phyloP scores from a whole-genome alignment of 2,797 vertebrate species.

The Sebastes wilsoni region DNA sequence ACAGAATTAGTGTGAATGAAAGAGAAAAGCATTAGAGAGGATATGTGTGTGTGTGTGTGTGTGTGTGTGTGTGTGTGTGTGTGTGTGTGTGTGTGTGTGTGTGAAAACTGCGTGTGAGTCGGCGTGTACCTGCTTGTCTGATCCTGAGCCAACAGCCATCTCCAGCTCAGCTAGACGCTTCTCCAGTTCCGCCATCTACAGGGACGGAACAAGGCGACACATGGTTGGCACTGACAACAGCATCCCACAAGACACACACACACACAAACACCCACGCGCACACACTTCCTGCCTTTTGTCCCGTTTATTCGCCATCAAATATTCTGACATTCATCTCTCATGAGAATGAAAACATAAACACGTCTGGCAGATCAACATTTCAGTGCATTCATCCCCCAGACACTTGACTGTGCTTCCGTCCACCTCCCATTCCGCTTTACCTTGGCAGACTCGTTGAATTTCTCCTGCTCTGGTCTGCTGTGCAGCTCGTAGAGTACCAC shows the following conservation, averaged over 20 bases:
- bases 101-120: not conserved
- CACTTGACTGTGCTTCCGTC: constrained; percentile 5
- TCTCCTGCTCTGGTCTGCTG: constrained; percentile 93
- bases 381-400: constrained; percentile 7
- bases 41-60: not conserved
- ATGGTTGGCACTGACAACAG: constrained; percentile 42
- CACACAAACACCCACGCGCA: not conserved
- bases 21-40: constrained; percentile 6
- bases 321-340: constrained; percentile 36
- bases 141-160: constrained; percentile 87
- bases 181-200: constrained; percentile 91
- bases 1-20: constrained; percentile 17
- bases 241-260: constrained; percentile 29
- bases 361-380: not conserved
- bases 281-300: constrained; percentile 10
- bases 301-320: constrained; percentile 12
- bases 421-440: constrained; percentile 67
- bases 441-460: constrained; percentile 92
- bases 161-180: constrained; percentile 93
- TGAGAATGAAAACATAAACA: constrained; percentile 21
- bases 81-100: not conserved
- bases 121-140: constrained; percentile 88
- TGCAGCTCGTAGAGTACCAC: constrained; percentile 93
- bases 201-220: constrained; percentile 37
- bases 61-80: not conserved